Conservation (phyloP, 1,140 invertebrate species). For the Bombus affinis region DNA sequence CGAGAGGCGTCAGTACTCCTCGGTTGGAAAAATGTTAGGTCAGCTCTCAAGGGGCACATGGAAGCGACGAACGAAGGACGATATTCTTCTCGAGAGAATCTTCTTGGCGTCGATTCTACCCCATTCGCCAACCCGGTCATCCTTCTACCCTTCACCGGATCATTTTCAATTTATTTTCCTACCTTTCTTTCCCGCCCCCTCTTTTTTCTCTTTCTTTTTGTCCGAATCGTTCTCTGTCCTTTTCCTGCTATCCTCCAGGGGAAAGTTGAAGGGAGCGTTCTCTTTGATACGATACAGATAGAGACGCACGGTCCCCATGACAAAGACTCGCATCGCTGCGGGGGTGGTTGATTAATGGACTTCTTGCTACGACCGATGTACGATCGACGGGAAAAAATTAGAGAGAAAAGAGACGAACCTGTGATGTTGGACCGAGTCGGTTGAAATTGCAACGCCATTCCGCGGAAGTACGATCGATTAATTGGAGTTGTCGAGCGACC, state of each 20-base stretch:
- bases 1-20: conserved; percentile 73
- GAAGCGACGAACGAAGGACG: conserved; percentile 9
- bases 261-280: conserved; percentile 23
- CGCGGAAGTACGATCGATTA: conserved; percentile 56
- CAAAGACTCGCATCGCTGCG: conserved; percentile 42
- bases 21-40: conserved; percentile 73
- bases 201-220: conserved; percentile 7
- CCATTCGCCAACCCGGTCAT: conserved; percentile 47
- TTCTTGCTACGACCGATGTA: conserved; percentile 49
- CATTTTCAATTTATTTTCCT: conserved; percentile 68
- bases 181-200: conserved; percentile 11
- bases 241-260: not conserved
- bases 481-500: conserved; percentile 57
- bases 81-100: conserved; percentile 47
- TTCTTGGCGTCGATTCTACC: conserved; percentile 55
- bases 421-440: not conserved
- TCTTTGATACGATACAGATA: conserved; percentile 42
- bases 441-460: conserved; percentile 35
- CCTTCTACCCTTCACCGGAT: conserved; percentile 28
- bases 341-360: conserved; percentile 63
- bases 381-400: conserved; percentile 52
- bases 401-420: not conserved
- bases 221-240: not conserved
- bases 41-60: conserved; percentile 65
- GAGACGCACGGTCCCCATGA: not conserved